Evolutionary conservation across 2,113 vertebrate genomes (phyloP), one percentile per base, ranked within the genome.

Genomic region (Microtus ochrogaster): DNA sequence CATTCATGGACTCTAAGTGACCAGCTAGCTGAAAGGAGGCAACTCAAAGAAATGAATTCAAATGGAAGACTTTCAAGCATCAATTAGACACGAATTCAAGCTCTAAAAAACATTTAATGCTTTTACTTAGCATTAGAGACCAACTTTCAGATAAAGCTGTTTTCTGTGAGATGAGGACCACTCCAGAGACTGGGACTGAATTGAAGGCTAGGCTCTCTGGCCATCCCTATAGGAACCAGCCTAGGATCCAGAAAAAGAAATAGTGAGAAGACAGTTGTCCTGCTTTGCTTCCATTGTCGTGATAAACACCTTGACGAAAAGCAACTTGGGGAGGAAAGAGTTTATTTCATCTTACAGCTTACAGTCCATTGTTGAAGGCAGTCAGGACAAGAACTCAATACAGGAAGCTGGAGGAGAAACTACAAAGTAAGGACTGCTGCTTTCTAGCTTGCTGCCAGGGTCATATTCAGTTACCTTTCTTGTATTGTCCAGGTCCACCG

Each of bases 41-140:
- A 49, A 81, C 30, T 19, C 17, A 61, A 90, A 76, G 63, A 82
- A 49, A 66, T 19, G 13, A 85, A 72, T 33, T 58, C 24, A 81
- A 76, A 28, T 30, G 26, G 52, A 70, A 89, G 41, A 77, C 24
- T 77, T 41, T 28, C 36, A 44, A 30, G 11, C 2, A 63, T 65
- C 70, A 30, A 10, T 70, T 5, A 33, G 65, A 52, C 19, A 83
- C 10, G 39, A 95, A 73, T 85, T n/a, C 55, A 4, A 68, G 30
- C 49, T 63, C 58, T 44, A 33, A 24, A 63, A 47, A 36, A 41
- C 95, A 98, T 98, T 97, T 97, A 98, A 98, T 98, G 97, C 97
- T 96, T 97, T 6, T n/a, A 16, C 96, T 98, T 96, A 98, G 98
- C 94, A 96, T 96, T 96, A 95, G 68, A 94, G 33, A 68, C 24